Conservation (phyloP, 1,140 invertebrate species). For the Caerostris darwini region DNA sequence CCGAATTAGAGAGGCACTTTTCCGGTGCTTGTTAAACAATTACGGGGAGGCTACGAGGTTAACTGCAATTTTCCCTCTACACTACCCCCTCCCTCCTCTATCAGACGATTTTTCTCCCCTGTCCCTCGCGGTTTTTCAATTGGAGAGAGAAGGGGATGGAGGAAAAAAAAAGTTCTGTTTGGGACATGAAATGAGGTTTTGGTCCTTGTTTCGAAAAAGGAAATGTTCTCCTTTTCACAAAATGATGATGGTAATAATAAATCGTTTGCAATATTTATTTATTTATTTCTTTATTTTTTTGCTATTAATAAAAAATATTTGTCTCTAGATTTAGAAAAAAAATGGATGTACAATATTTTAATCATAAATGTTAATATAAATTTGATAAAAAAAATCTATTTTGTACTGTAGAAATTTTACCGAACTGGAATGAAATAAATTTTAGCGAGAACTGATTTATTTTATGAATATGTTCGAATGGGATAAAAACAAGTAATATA, state of each 20-base stretch:
- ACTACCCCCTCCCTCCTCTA: background rate
- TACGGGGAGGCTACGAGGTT: conserved; percentile 3
- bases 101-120: background rate
- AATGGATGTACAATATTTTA: too few relatives aligned
- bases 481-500: too few relatives aligned
- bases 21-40: conserved; percentile 61
- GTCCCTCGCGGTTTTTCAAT: background rate
- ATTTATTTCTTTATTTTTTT: too few relatives aligned
- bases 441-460: too few relatives aligned
- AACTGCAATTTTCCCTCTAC: conserved; percentile 17
- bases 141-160: background rate
- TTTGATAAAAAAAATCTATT: too few relatives aligned
- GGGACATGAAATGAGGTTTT: background rate
- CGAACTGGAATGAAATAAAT: too few relatives aligned
- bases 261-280: background rate
- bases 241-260: background rate
- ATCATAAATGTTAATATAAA: too few relatives aligned
- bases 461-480: too few relatives aligned
- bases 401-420: too few relatives aligned
- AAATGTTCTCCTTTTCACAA: background rate
- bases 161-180: background rate
- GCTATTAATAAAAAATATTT: too few relatives aligned
- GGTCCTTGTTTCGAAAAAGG: background rate
- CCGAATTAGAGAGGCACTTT: conserved; percentile 48
- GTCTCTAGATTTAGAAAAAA: too few relatives aligned